Evolutionary conservation across 2,888 invertebrate genomes (phyloP), one percentile per base, ranked within the genome.

Genomic region (Pyrocoelia pectoralis): DNA sequence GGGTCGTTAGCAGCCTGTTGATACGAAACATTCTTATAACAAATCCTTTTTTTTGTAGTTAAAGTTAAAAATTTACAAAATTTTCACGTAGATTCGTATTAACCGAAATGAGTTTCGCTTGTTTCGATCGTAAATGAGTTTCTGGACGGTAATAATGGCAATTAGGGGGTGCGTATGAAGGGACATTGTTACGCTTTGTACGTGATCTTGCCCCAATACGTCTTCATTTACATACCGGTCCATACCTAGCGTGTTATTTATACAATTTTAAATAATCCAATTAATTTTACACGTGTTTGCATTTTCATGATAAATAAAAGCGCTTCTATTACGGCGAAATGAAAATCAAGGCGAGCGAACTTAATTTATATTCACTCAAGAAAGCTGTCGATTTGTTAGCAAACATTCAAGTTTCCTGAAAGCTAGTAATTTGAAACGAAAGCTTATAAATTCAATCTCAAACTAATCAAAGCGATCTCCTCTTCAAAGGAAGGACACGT

Each of bases 121-220:
- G 67, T 70, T 68, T 66, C 61, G 65, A 68, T 70, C 61, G 66
- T 64, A 67, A 68, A 70, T 66, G 67, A 66, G 68, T 62, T 68
- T 63, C 68, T 61, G 62, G 66, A 62, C 66, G 54, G 65, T 66
- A 69, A 61, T 55, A 29, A 50, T 55, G 13, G 60, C 50, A 61
- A 69, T 69, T 66, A 68, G 58, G 62, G 33, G 68, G 55, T 61
- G 62, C 65, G 65, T 66, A 65, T 66, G 65, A 65, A 56, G 55
- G 62, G 61, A 6, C 48, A 48, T 38, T 14, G 49, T 43, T 60
- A 50, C 55, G 48, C 55, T 24, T n/a, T 51, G 55, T 61, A 52
- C 65, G 60, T 56, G 53, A 56, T 65, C 56, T 65, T 56, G 38
- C 43, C 48, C 19, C 19, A 43, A 43, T 56, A 24, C 10, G 15